Conservation (phyloP, 2,888 invertebrate species). For the Sinodicranocentrus sp. region DNA sequence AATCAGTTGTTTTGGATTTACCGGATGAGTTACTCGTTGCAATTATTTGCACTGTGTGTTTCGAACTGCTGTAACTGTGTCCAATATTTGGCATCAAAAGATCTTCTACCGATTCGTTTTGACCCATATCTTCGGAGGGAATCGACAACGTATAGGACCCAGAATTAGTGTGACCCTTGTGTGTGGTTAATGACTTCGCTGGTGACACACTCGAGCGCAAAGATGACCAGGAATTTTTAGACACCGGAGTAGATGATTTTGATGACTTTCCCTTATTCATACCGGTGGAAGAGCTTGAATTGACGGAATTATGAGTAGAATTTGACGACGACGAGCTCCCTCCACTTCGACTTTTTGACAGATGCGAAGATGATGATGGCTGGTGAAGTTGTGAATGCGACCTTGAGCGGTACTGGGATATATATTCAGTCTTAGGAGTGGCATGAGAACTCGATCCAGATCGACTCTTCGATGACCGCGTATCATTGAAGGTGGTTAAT, state of each 20-base stretch:
- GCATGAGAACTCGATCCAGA: constrained; percentile 41
- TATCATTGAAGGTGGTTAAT: constrained; percentile 17
- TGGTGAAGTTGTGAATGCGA: constrained; percentile 29
- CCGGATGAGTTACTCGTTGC: constrained; percentile 61
- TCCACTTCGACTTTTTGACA: constrained; percentile 40
- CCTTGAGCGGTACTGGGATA: constrained; percentile 46
- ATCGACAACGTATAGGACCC: constrained; percentile 73
- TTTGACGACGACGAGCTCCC: constrained; percentile 8
- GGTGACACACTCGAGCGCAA: not conserved
- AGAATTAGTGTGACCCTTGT: constrained; percentile 32
- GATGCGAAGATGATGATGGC: constrained; percentile 23
- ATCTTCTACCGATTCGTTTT: constrained; percentile 72
- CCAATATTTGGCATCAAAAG: constrained; percentile 59
- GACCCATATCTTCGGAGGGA: constrained; percentile 72
- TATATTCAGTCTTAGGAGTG: constrained; percentile 54
- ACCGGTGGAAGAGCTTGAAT: constrained; percentile 13
- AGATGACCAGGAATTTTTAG: constrained; percentile 25
- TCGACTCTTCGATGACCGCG: constrained; percentile 28
- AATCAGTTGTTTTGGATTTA: constrained; percentile 48
- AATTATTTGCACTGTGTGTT: constrained; percentile 72
- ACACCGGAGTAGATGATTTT: constrained; percentile 22
- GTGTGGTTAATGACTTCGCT: constrained; percentile 22
- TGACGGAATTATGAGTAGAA: constrained; percentile 7
- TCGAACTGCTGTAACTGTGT: constrained; percentile 39
- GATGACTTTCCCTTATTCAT: constrained; percentile 38